Percentiles rank a stretch among this genome's conserved stretches.
These are phyloP conservation scores for Nomada hirtipes DNA, from an alignment of 2,888 invertebrate species.

Conservation along the genomic window DNA sequence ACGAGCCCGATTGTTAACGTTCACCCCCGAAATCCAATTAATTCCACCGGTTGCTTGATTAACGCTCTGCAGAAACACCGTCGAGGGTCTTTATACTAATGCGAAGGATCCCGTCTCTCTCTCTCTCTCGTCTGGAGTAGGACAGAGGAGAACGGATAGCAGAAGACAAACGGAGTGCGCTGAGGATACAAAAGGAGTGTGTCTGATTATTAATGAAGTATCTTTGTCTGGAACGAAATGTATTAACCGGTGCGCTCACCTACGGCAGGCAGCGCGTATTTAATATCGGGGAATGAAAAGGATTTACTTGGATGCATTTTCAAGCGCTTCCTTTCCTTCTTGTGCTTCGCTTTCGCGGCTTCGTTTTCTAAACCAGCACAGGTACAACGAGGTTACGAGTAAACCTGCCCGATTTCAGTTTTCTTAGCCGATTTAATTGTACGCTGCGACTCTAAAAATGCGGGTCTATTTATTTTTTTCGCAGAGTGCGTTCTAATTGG, in stretches of 20 bases:
- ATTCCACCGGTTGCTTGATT: slow-evolving; percentile 63
- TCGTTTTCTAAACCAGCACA: slow-evolving; percentile 41
- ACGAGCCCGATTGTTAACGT: slow-evolving; percentile 53
- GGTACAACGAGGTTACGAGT: not conserved
- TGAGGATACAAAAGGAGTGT: slow-evolving; percentile 74
- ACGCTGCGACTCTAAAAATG: no score
- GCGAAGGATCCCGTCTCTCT: slow-evolving; percentile 61
- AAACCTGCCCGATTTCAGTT: no score
- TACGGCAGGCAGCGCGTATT: slow-evolving; percentile 63
- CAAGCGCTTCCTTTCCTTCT: slow-evolving; percentile 32
- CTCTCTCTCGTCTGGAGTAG: not conserved
- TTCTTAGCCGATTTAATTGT: no score
- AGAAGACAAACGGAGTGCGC: slow-evolving; percentile 30
- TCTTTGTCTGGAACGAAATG: slow-evolving; percentile 78
- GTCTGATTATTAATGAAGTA: slow-evolving; percentile 82
- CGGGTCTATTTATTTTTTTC: no score
- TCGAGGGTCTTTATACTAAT: slow-evolving; percentile 56
- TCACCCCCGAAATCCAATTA: slow-evolving; percentile 67
- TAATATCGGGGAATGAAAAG: slow-evolving; percentile 68
- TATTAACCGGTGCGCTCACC: slow-evolving; percentile 70
- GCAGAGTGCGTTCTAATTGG: no score
- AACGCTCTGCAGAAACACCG: slow-evolving; percentile 51
- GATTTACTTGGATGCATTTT: slow-evolving; percentile 63
- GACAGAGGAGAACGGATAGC: slow-evolving; percentile 7
- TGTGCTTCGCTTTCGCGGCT: not conserved